These are phyloP conservation scores for Ylistrum balloti DNA, from an alignment of 1,140 invertebrate species.

Conservation along the genomic window DNA sequence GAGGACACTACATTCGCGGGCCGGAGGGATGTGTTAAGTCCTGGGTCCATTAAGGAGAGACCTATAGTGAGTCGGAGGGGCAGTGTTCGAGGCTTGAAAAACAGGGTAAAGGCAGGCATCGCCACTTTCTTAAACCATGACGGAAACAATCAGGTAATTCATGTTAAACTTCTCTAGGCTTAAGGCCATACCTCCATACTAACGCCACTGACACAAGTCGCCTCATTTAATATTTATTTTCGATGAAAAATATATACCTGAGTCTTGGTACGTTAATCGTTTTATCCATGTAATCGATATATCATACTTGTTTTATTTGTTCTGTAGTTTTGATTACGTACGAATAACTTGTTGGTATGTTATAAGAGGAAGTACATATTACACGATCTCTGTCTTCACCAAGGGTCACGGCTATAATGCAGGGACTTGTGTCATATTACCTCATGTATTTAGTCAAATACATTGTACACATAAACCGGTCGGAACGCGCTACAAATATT, in stretches of 20 bases:
- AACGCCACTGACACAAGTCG: too few relatives aligned
- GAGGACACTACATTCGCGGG: conserved; percentile 70
- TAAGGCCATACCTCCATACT: too few relatives aligned
- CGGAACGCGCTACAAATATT: too few relatives aligned
- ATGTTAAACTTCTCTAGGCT: too few relatives aligned
- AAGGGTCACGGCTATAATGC: neutral
- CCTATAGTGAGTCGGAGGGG: conserved; percentile 88
- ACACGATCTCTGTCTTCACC: neutral
- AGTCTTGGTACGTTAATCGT: conserved; percentile 16
- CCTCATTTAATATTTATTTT: neutral
- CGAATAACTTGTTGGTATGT: neutral
- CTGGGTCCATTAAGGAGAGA: conserved; percentile 68
- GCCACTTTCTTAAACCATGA: conserved; percentile 89
- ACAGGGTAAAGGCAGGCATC: conserved; percentile 95
- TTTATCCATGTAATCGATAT: conserved; percentile 21
- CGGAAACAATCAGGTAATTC: conserved; percentile 50
- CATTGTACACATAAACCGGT: too few relatives aligned
- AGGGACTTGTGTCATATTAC: too few relatives aligned
- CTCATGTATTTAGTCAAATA: too few relatives aligned
- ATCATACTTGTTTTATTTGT: conserved; percentile 10
- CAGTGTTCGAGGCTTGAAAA: conserved; percentile 95
- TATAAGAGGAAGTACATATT: neutral
- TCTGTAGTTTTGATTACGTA: neutral
- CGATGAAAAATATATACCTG: conserved; percentile 10
- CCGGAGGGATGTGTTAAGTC: conserved; percentile 70